These are phyloP conservation scores for Metalampra italica DNA, from an alignment of 2,888 invertebrate species.

Conservation along the genomic window DNA sequence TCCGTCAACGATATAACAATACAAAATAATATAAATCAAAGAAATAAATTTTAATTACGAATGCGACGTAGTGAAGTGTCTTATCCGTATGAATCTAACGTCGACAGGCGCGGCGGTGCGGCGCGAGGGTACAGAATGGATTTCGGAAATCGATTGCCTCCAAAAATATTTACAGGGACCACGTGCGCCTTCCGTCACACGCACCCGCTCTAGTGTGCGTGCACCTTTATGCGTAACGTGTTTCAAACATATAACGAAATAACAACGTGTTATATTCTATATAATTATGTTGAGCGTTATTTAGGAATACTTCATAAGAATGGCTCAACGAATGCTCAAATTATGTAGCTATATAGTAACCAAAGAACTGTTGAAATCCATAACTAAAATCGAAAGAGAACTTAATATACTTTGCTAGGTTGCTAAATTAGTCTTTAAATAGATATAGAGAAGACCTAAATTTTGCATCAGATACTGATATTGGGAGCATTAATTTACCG, in stretches of 20 bases:
- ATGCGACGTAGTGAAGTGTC: too few relatives aligned
- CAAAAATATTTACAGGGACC: slow-evolving; percentile 75
- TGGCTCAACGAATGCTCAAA: background rate
- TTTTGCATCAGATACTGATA: too few relatives aligned
- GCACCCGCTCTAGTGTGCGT: slow-evolving; percentile 18
- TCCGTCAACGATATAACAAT: too few relatives aligned
- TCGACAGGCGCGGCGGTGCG: slow-evolving; percentile 31
- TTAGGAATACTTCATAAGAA: background rate
- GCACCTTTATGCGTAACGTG: slow-evolving; percentile 27
- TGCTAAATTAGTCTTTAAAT: too few relatives aligned
- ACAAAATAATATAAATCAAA: too few relatives aligned
- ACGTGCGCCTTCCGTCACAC: slow-evolving; percentile 52
- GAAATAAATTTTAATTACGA: too few relatives aligned
- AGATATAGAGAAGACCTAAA: background rate
- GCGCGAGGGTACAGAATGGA: slow-evolving; percentile 69
- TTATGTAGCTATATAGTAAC: background rate
- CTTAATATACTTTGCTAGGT: too few relatives aligned
- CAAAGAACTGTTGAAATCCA: too few relatives aligned
- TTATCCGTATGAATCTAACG: slow-evolving; percentile 39
- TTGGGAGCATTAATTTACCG: background rate
- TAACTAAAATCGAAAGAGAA: too few relatives aligned
- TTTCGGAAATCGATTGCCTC: slow-evolving; percentile 78
- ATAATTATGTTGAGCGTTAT: background rate
- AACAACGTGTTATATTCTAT: background rate
- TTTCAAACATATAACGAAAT: background rate